Conservation (phyloP, 2,888 invertebrate species). For the Pyrgus malvae region DNA sequence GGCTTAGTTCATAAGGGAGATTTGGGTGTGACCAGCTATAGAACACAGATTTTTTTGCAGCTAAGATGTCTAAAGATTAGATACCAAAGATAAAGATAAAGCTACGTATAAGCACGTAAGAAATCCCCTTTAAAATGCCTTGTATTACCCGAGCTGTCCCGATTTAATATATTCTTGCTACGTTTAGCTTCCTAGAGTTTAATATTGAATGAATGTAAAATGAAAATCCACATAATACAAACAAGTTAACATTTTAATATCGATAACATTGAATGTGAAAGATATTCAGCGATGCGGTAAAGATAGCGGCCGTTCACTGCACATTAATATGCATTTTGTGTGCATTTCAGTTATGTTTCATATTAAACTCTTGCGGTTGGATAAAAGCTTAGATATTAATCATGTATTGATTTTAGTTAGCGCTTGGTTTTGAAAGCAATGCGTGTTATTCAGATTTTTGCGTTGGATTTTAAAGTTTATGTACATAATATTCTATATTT, state of each 20-base stretch:
- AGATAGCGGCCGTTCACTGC: slow-evolving; percentile 5
- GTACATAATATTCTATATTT: not conserved
- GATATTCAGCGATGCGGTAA: slow-evolving; percentile 21
- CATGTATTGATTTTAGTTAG: slow-evolving; percentile 15
- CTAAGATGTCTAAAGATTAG: too few relatives aligned
- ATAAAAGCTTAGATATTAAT: slow-evolving; percentile 27
- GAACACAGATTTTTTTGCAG: too few relatives aligned
- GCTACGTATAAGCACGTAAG: too few relatives aligned
- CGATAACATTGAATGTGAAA: slow-evolving; percentile 21
- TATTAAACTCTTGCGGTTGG: slow-evolving; percentile 22
- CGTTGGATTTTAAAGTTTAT: too few relatives aligned
- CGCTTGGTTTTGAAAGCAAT: not conserved
- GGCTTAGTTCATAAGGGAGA: too few relatives aligned
- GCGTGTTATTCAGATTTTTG: too few relatives aligned
- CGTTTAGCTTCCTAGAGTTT: not conserved
- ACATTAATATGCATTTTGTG: slow-evolving; percentile 21
- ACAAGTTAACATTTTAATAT: slow-evolving; percentile 21
- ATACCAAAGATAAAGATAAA: too few relatives aligned
- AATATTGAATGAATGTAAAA: not conserved
- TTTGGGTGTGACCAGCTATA: too few relatives aligned
- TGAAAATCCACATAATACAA: not conserved
- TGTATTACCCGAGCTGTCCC: too few relatives aligned
- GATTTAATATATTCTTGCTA: too few relatives aligned
- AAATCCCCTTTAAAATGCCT: too few relatives aligned
- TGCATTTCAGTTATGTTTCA: slow-evolving; percentile 20